These are phyloP conservation scores for Hydrolagus affinis DNA, from an alignment of 2,113 vertebrate genomes.

Conservation along the genomic window DNA sequence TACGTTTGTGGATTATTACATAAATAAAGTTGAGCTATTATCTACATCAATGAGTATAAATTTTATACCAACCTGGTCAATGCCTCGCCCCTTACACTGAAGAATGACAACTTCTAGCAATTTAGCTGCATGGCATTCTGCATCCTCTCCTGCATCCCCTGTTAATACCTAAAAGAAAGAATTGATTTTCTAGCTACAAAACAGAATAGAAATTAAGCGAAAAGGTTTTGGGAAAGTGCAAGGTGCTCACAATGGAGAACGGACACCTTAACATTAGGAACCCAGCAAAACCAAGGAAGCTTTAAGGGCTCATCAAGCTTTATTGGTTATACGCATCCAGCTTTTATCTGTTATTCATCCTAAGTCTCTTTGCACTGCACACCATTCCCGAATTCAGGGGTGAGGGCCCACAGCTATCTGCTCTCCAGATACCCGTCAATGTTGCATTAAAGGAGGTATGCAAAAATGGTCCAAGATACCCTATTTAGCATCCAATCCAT, in stretches of 20 bases:
- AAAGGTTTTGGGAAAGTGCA: not conserved
- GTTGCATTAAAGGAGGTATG: not conserved
- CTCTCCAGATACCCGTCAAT: not conserved
- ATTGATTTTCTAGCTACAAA: not conserved
- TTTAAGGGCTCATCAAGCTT: not conserved
- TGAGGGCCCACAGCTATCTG: not conserved
- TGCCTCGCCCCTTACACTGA: constrained; percentile 95
- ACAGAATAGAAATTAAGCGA: not conserved
- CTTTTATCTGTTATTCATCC: not conserved
- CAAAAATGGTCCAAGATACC: not conserved
- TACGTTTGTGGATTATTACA: not conserved
- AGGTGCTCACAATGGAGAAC: not conserved
- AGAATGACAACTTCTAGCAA: constrained; percentile 91
- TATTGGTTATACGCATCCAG: no score
- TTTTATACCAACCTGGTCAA: constrained; percentile 77
- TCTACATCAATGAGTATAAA: not conserved
- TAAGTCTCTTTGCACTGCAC: not conserved
- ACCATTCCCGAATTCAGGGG: no score
- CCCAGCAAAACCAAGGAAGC: not conserved
- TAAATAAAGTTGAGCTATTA: not conserved
- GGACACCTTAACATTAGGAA: not conserved
- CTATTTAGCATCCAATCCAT: no score
- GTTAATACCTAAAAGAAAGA: constrained; percentile 70
- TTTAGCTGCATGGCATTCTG: constrained; percentile 94
- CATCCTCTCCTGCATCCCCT: constrained; percentile 95